Conservation (phyloP, 2,113 vertebrate species). For the Mesembrinibis cayennensis region DNA sequence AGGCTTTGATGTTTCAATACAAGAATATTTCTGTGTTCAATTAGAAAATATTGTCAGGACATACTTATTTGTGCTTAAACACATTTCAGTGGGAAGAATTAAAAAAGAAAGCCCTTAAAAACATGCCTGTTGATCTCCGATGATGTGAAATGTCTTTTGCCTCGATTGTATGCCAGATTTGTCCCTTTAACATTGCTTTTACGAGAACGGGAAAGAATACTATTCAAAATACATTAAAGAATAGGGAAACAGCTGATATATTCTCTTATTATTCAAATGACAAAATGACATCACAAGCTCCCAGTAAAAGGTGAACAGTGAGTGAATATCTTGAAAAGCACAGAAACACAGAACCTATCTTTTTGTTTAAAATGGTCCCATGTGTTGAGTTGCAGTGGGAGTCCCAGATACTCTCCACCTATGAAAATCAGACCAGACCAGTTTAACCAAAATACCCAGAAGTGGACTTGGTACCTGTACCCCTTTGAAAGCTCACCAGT, state of each 20-base stretch:
- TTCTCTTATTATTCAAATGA: neutral
- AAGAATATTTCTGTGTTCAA: neutral
- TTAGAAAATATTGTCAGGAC: neutral
- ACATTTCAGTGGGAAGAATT: neutral
- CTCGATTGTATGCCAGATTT: neutral
- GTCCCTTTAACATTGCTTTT: neutral
- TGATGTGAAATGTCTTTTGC: neutral
- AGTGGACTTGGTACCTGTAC: neutral
- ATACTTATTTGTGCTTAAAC: constrained; percentile 4
- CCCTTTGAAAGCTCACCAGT: neutral
- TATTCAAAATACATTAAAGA: neutral
- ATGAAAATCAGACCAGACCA: neutral
- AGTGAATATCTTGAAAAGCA: neutral
- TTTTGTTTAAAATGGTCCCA: neutral
- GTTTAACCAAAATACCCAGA: neutral
- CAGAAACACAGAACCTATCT: neutral
- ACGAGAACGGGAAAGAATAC: neutral
- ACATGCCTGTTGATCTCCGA: neutral
- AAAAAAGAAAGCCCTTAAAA: neutral
- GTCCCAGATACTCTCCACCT: neutral
- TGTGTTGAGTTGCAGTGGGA: neutral
- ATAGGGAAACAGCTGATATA: neutral
- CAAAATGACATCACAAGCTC: neutral
- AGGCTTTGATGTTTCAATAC: neutral
- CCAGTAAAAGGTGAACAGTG: neutral